Percentiles rank a stretch among this genome's conserved stretches.
These are phyloP conservation scores for Epistrophe grossulariae DNA, from an alignment of 2,888 invertebrate species.

Conservation along the genomic window DNA sequence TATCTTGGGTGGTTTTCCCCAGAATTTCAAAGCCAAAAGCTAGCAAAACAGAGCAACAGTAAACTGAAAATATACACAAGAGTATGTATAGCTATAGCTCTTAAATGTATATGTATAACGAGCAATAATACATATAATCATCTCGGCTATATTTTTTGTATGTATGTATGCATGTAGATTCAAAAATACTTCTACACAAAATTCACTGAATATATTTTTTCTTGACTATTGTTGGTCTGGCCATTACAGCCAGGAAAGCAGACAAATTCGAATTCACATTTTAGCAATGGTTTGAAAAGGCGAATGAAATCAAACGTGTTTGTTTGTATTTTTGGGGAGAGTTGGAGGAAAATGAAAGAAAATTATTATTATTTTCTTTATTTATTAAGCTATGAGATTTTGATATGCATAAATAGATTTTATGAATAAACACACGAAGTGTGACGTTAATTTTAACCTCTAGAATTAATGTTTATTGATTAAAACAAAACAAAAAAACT, in stretches of 20 bases:
- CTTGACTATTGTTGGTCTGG: slow-evolving; percentile 33
- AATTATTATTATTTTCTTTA: slow-evolving; percentile 47
- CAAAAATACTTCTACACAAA: slow-evolving; percentile 14
- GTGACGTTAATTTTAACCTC: slow-evolving; percentile 67
- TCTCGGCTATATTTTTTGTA: slow-evolving; percentile 16
- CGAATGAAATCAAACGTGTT: slow-evolving; percentile 8
- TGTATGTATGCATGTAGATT: background rate
- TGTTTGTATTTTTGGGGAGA: slow-evolving; percentile 17
- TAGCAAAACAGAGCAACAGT: slow-evolving; percentile 70
- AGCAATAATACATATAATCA: slow-evolving; percentile 31
- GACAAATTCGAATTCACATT: slow-evolving; percentile 31
- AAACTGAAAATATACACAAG: slow-evolving; percentile 50
- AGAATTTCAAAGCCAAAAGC: slow-evolving; percentile 73
- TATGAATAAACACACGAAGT: slow-evolving; percentile 51
- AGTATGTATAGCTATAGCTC: slow-evolving; percentile 18
- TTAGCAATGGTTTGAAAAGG: background rate
- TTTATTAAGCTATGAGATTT: background rate
- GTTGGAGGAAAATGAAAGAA: background rate
- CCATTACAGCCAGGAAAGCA: slow-evolving; percentile 22
- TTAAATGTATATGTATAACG: slow-evolving; percentile 3
- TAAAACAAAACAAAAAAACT: background rate
- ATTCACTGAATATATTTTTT: slow-evolving; percentile 22
- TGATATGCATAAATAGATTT: background rate
- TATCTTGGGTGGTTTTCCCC: slow-evolving; percentile 67
- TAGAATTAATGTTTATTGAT: background rate